These are phyloP conservation scores for Melanocharis versteri DNA, from an alignment of 2,113 vertebrate genomes.

Conservation along the genomic window DNA sequence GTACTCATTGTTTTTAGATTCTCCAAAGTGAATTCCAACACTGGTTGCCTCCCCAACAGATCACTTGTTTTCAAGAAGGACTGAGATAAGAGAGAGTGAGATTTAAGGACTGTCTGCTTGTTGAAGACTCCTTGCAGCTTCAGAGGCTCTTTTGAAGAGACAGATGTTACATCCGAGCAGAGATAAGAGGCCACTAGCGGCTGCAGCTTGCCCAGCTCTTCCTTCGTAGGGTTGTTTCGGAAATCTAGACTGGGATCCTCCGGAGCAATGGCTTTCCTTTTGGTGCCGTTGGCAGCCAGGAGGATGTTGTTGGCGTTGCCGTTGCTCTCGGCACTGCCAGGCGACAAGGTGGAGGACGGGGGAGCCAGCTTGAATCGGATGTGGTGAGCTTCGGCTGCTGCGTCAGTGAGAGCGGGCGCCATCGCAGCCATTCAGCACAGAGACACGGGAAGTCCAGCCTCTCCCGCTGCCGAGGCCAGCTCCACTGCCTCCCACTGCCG, in stretches of 20 bases:
- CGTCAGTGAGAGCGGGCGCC: constrained; percentile 99
- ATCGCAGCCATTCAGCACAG: constrained; percentile 99
- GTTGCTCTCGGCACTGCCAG: constrained; percentile 93
- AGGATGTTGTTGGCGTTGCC: constrained; percentile 92
- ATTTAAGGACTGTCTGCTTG: constrained; percentile 92
- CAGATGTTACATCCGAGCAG: constrained; percentile 92
- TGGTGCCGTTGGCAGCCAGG: constrained; percentile 87
- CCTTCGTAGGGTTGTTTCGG: constrained; percentile 77
- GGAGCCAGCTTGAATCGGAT: constrained; percentile 99
- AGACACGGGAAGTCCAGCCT: constrained; percentile 90
- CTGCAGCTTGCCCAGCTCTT: constrained; percentile 91
- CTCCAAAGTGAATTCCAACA: constrained; percentile 90
- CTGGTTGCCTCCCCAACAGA: constrained; percentile 84
- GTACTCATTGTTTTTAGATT: constrained; percentile 90
- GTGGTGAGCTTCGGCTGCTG: constrained; percentile 99
- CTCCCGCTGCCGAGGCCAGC: constrained; percentile 82
- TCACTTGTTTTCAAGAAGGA: constrained; percentile 84
- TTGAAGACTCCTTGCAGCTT: constrained; percentile 94
- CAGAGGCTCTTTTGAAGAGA: constrained; percentile 90
- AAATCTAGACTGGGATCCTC: constrained; percentile 87
- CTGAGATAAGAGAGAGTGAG: constrained; percentile 86
- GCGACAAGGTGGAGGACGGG: constrained; percentile 93
- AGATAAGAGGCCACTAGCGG: constrained; percentile 92
- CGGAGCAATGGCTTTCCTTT: constrained; percentile 82
- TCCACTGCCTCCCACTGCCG: constrained; percentile 88